Evolutionary conservation across 2,113 vertebrate genomes (phyloP).

Genomic region (Calonectris borealis): DNA sequence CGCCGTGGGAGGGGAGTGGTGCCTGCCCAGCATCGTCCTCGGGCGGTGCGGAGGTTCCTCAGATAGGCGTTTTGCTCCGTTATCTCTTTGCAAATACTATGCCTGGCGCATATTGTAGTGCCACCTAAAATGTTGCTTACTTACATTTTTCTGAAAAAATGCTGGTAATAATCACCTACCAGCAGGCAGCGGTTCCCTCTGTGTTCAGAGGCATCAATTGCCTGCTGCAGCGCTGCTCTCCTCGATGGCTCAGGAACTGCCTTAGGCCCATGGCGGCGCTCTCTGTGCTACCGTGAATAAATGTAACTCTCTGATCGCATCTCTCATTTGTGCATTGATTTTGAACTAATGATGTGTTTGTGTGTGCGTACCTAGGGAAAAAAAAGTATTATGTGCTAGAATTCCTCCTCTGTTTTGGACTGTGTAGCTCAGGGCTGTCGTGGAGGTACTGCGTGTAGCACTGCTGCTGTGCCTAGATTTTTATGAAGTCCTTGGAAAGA

Average conservation of each 20-base stretch:
- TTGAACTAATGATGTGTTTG: conserved; percentile 21
- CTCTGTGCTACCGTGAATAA: background rate
- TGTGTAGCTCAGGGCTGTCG: background rate
- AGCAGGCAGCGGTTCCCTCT: conserved; percentile 16
- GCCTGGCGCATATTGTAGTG: background rate
- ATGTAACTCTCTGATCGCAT: conserved; percentile 24
- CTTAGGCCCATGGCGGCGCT: background rate
- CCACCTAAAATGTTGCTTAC: background rate
- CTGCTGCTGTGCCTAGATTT: conserved; percentile 12
- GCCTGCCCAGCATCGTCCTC: background rate
- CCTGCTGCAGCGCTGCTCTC: background rate
- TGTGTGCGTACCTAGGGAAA: background rate
- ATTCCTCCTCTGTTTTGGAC: background rate
- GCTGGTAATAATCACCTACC: background rate
- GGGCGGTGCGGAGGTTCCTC: background rate
- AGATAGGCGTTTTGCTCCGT: background rate
- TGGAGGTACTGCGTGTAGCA: background rate
- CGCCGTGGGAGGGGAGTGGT: background rate
- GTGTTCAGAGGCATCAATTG: conserved; percentile 3
- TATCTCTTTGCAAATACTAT: background rate
- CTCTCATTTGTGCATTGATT: conserved; percentile 44
- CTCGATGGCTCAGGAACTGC: background rate
- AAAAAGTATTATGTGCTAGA: background rate
- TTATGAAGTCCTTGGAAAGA: conserved; percentile 46
- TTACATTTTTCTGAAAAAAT: background rate